Evolutionary conservation across 2,888 invertebrate species (phyloP).

Genomic region (Clivina fossor): DNA sequence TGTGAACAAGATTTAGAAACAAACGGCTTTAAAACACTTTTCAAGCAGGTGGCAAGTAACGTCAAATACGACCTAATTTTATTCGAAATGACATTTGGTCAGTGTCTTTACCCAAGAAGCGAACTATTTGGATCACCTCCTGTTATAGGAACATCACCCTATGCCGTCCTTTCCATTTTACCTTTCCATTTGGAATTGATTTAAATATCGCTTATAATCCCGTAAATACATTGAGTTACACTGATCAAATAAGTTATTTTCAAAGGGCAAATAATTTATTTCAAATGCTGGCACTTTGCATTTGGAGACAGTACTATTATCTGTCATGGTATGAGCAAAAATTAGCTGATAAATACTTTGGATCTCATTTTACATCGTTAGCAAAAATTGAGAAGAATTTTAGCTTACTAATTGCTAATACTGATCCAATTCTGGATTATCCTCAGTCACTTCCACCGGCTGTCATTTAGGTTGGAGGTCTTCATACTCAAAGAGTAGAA

Average conservation of each 20-base stretch:
- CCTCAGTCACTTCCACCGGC: conserved; percentile 47
- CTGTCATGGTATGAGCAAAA: not conserved
- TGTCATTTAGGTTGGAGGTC: conserved; percentile 49
- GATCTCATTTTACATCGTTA: conserved; percentile 40
- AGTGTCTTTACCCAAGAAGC: conserved; percentile 14
- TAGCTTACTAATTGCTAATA: conserved; percentile 45
- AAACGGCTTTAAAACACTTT: not conserved
- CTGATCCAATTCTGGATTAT: conserved; percentile 44
- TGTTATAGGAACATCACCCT: conserved; percentile 11
- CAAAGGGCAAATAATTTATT: conserved; percentile 14
- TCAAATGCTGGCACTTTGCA: too few species aligned
- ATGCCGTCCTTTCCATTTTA: not conserved
- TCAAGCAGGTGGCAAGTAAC: not conserved
- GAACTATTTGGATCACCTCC: conserved; percentile 18
- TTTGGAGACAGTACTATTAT: conserved; percentile 3
- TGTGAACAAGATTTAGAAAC: conserved; percentile 3
- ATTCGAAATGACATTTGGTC: conserved; percentile 1
- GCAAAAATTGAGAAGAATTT: conserved; percentile 42
- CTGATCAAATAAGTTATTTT: conserved; percentile 19
- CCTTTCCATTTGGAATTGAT: not conserved
- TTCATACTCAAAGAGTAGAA: conserved; percentile 45
- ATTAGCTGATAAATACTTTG: conserved; percentile 25
- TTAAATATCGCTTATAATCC: conserved; percentile 2
- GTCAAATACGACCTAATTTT: conserved; percentile 15
- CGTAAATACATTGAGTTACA: not conserved